Base-by-base conservation (phyloP, 2,113 vertebrate species). In the Nicator chloris region DNA sequence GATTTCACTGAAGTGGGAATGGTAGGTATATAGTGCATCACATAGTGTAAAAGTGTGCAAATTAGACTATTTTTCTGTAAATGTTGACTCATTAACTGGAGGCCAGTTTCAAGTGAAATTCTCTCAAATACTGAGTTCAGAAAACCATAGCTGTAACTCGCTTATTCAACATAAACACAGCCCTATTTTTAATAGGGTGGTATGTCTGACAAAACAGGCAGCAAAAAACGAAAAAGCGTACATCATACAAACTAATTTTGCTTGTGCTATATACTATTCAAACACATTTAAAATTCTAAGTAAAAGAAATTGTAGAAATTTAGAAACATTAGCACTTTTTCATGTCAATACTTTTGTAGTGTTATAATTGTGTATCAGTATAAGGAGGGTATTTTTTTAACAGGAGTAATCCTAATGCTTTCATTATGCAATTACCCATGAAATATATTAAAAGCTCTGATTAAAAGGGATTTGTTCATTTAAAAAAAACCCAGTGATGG, bases 361-460 rank as follows among this genome's bases (percentile, higher is more conserved):
- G 96, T 93, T 94, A 63, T 83, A 95, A 96, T 86, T 97, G 82
- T 84, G 91, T 97, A 90, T 95, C 73, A 94, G 88, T 71, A 97
- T 94, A 92, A 93, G 82, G 73, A 92, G 61, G 28, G 94, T 86
- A 82, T 64, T 84, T 96, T 92, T 90, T 95, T 89, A 96, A 95
- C 93, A 96, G 71, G 47, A 95, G 65, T 81, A 96, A 97, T 96
- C 86, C 88, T 76, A 68, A 86, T 88, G 33, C 87, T 88, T 97
- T 97, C 96, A 96, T 97, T 96, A 95, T 84, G 65, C 90, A 97
- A 97, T 95, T 97, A 94, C 60, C 90, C 94, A 93, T 95, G 87
- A 97, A 96, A 90, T 95, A 65, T 92, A 97, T 95, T 97, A 96
- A 97, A 97, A 97, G 75, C 91, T 92, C 76, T 93, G 60, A 92